Evolutionary conservation across 2,797 vertebrate genomes (phyloP), one percentile per base, ranked within the genome.

Genomic region (Propithecus perrieri): DNA sequence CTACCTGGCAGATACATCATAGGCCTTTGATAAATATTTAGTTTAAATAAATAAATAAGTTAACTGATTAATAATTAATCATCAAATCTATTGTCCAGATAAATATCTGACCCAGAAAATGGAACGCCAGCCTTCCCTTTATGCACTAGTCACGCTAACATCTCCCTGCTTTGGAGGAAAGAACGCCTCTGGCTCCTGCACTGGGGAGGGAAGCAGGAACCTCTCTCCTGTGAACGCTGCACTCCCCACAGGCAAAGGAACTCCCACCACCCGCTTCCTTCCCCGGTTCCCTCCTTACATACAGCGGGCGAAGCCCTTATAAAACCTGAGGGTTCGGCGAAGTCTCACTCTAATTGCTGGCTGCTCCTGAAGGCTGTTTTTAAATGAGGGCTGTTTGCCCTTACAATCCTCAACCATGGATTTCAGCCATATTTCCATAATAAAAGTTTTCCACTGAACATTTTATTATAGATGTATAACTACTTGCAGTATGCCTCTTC

Each of bases 161-260:
- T 61, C 55, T 26, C 5, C 15, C 50, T 50, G 57, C 28, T 63
- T 48, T 53, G 72, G 28, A 30, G 26, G 50, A 43, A 33, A 91
- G 30, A 59, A 24, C 0, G 1, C 7, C 24, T 57, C 0, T 0
- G 2, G 4, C 1, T 4, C 43, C 15, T 63, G 69, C 41, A 7
- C 12, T 15, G 22, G 12, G 28, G 28, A 67, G 22, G 18, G 35
- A 55, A 79, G 3, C 5, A 43, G 20, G 59, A 48, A n/a, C 10
- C 22, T 83, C 14, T 75, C 57, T 28, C 2, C 2, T 24, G 50
- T 3, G 61, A 85, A 15, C 3, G 3, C 3, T 9, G 13, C 2
- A 2, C 48, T 61, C 18, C 12, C 7, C 0, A 0, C 5, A 33
- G 41, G 74, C 24, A 30, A 20, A 76, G 61, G 9, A 4, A 41